Conservation (phyloP, 53 echinoderm and acorn worm genomes). For the Glandiceps talaboti region DNA sequence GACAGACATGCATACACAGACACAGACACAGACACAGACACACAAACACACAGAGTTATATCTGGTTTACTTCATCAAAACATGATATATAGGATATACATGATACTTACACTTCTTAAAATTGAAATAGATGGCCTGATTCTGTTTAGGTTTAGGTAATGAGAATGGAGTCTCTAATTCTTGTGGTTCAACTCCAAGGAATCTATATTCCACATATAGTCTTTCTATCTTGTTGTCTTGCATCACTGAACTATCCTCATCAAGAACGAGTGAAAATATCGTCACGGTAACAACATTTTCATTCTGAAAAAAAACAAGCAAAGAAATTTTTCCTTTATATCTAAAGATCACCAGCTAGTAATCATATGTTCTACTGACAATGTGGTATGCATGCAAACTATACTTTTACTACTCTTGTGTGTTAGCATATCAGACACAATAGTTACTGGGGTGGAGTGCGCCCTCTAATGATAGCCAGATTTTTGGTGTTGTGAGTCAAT, state of each 20-base stretch:
- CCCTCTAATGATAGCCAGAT: too few species aligned
- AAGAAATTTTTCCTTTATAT: too few species aligned
- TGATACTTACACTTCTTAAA: constrained; percentile 72
- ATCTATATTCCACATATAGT: constrained; percentile 80
- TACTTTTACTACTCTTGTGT: too few species aligned
- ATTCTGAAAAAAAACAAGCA: constrained; percentile 34
- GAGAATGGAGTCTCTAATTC: constrained; percentile 94
- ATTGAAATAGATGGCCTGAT: constrained; percentile 49
- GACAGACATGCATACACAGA: too few species aligned
- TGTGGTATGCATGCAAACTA: too few species aligned
- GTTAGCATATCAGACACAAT: too few species aligned
- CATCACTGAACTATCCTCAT: constrained; percentile 56
- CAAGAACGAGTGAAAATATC: constrained; percentile 60
- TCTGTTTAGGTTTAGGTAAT: constrained; percentile 62
- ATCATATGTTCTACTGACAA: too few species aligned
- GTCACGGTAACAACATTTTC: constrained; percentile 63
- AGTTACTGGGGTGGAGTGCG: too few species aligned
- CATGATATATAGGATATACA: not conserved
- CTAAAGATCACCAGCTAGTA: too few species aligned
- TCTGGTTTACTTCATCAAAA: not conserved
- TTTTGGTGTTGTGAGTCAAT: too few species aligned
- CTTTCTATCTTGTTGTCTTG: constrained; percentile 53
- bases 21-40: too few species aligned
- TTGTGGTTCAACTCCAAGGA: constrained; percentile 65
- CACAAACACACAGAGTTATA: too few species aligned